Percentiles rank a stretch among this genome's conserved stretches.
phyloP scores from a whole-genome alignment of 1,140 invertebrate species.

The Homalodisca vitripennis region DNA sequence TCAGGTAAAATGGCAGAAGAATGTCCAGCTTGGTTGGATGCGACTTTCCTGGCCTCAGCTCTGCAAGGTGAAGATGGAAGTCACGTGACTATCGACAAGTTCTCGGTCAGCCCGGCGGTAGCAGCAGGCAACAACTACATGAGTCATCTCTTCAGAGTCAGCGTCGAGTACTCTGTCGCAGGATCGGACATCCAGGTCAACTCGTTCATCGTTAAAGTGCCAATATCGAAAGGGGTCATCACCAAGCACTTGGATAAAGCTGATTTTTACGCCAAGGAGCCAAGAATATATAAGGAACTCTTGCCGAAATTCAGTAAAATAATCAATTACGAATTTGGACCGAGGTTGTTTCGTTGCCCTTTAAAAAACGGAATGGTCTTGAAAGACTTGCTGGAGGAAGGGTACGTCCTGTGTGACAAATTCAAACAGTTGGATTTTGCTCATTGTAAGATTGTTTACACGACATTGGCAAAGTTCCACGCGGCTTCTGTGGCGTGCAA shows the following conservation, averaged over 20 bases:
- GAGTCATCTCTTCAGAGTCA: constrained; percentile 54
- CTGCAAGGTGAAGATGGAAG: too few species aligned
- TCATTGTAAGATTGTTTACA: constrained; percentile 49
- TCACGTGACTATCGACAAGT: too few species aligned
- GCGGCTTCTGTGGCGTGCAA: constrained; percentile 57
- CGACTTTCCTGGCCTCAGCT: too few species aligned
- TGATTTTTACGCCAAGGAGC: constrained; percentile 48
- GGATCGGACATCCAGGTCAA: constrained; percentile 39
- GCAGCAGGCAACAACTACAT: constrained; percentile 60
- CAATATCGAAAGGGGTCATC: constrained; percentile 47
- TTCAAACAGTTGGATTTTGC: constrained; percentile 18
- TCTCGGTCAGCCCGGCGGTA: too few species aligned
- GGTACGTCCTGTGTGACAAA: constrained; percentile 27
- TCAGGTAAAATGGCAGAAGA: too few species aligned
- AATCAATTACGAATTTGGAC: constrained; percentile 45
- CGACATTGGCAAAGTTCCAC: constrained; percentile 56
- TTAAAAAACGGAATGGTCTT: constrained; percentile 25
- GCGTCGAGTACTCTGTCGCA: constrained; percentile 41
- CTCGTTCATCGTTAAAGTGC: constrained; percentile 50
- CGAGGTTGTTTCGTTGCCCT: constrained; percentile 46
- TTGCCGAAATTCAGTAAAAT: constrained; percentile 46
- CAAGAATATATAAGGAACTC: constrained; percentile 45
- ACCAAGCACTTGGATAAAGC: constrained; percentile 46
- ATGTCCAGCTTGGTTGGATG: too few species aligned
- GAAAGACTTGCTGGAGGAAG: constrained; percentile 29